A percentile compares a stretch with the other conserved stretches of the same genome.
Evolutionary conservation across 2,797 vertebrate species (phyloP).

Genomic region (Anguilla anguilla): DNA sequence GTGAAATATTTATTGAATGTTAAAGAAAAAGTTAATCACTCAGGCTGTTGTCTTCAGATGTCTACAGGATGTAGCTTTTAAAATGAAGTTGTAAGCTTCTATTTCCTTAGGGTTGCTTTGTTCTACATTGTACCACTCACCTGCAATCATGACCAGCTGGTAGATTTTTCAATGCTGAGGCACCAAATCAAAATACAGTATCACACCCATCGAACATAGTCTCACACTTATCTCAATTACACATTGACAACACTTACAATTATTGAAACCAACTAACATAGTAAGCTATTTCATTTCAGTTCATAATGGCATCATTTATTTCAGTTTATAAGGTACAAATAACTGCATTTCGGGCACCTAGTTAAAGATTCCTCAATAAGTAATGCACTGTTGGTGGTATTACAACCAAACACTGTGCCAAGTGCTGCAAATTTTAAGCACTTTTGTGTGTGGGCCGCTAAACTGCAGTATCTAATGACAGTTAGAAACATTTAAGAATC

Average conservation of each 20-base stretch:
- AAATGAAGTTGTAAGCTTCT: no score
- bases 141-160: no score
- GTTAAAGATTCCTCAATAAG: not conserved
- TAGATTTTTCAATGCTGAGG: no score
- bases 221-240: not conserved
- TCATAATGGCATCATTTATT: not conserved
- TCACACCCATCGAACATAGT: not conserved
- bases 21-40: no score
- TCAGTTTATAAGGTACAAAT: not conserved
- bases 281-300: not conserved
- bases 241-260: not conserved
- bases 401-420: not conserved
- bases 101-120: no score
- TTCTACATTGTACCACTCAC: no score
- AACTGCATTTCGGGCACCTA: not conserved
- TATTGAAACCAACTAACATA: not conserved
- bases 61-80: no score
- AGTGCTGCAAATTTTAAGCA: not conserved
- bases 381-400: not conserved
- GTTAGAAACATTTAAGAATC: constrained; percentile 8
- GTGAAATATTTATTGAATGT: no score
- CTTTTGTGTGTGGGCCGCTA: not conserved
- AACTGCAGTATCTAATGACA: not conserved
- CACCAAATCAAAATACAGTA: not conserved
- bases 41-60: no score